These are phyloP conservation scores for sheep (Ovis aries) DNA, from an alignment of 2,113 vertebrate species.

Conservation along the genomic window ARS-UI_Ramb_v3.0 NC_056059.1:78200501-78201000, in stretches of 20 bases:
- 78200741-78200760: background rate
- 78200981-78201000: background rate
- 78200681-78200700: background rate
- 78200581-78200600: background rate
- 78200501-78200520: background rate
- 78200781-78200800: background rate
- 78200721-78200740: background rate
- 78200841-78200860: background rate
- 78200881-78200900: background rate
- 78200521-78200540: background rate
- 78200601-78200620: accelerated
- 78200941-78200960: background rate
- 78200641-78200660: background rate
- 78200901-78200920: background rate
- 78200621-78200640: background rate
- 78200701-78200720: background rate
- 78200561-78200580: background rate
- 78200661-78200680: background rate
- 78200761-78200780: background rate
- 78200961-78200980: background rate
- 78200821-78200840: background rate
- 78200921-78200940: background rate
- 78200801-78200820: background rate
- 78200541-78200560: background rate
- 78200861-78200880: background rate